phyloP scores from a whole-genome alignment of 2,797 vertebrate species.

The Cygnus olor region DNA sequence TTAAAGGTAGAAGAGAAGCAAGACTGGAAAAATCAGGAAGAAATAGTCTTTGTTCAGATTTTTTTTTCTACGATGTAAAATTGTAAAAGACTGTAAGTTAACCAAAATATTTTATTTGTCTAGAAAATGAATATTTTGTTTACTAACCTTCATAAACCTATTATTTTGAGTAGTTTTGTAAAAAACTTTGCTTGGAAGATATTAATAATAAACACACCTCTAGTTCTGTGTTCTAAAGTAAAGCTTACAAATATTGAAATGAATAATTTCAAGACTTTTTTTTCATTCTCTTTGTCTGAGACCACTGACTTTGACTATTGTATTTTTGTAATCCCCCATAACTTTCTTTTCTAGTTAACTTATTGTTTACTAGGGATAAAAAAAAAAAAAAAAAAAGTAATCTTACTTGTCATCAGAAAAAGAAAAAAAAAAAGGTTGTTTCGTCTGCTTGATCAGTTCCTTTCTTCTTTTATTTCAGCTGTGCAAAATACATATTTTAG shows the following conservation, averaged over 20 bases:
- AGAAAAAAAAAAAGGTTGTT: neutral
- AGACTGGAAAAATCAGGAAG: neutral
- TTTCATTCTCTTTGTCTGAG: neutral
- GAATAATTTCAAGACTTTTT: neutral
- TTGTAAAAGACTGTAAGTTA: neutral
- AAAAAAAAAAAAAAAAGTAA: neutral
- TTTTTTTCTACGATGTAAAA: neutral
- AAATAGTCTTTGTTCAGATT: neutral
- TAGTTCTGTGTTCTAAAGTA: neutral
- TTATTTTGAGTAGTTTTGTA: neutral
- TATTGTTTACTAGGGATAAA: neutral
- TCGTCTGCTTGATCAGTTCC: neutral
- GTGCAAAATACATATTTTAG: neutral
- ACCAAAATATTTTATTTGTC: neutral
- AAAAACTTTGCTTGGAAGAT: neutral
- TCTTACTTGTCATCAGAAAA: neutral
- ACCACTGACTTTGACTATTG: neutral
- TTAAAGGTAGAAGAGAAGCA: neutral
- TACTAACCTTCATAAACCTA: rapidly evolving
- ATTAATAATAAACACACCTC: neutral
- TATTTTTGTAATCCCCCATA: neutral
- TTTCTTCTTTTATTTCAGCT: neutral
- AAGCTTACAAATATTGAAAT: neutral
- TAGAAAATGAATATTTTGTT: neutral
- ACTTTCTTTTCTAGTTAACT: neutral